phyloP scores from a whole-genome alignment of 1,140 invertebrate species.

The Eufriesea mexicana region DNA sequence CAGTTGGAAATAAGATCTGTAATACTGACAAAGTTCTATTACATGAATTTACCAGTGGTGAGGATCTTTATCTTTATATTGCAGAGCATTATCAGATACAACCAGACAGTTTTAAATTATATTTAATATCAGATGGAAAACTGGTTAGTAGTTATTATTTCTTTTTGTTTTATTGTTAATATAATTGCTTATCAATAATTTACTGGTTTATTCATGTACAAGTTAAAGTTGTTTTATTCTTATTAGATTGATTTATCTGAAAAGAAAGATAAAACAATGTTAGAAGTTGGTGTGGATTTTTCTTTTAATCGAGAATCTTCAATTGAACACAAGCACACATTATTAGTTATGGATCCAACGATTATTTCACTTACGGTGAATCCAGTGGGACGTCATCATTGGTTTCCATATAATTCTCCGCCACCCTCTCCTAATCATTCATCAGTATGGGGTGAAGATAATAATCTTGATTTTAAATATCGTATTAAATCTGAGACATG shows the following conservation, averaged over 20 bases:
- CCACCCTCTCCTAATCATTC: slow-evolving; percentile 41
- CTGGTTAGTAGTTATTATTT: slow-evolving; percentile 43
- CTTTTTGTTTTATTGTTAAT: not conserved
- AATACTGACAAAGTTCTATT: slow-evolving; percentile 18
- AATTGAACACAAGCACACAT: slow-evolving; percentile 42
- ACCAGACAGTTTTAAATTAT: slow-evolving; percentile 48
- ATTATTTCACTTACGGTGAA: not conserved
- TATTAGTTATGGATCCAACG: slow-evolving; percentile 37
- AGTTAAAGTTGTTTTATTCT: slow-evolving; percentile 19
- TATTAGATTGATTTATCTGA: slow-evolving; percentile 77
- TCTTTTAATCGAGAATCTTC: slow-evolving; percentile 42
- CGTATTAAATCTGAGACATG: slow-evolving; percentile 61
- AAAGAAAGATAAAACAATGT: slow-evolving; percentile 77
- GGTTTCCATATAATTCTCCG: slow-evolving; percentile 12
- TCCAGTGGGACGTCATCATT: not conserved
- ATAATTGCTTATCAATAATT: not conserved
- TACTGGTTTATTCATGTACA: not conserved
- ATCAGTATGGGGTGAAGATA: slow-evolving; percentile 39
- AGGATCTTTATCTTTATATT: slow-evolving; percentile 77
- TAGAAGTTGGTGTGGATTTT: slow-evolving; percentile 78
- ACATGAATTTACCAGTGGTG: slow-evolving; percentile 63
- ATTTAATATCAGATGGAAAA: slow-evolving; percentile 19
- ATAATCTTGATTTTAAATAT: slow-evolving; percentile 53
- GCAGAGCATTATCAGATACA: slow-evolving; percentile 52
- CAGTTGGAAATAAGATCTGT: slow-evolving; percentile 27